Conservation (phyloP, 2,888 invertebrate species). For the Thera obeliscata region DNA sequence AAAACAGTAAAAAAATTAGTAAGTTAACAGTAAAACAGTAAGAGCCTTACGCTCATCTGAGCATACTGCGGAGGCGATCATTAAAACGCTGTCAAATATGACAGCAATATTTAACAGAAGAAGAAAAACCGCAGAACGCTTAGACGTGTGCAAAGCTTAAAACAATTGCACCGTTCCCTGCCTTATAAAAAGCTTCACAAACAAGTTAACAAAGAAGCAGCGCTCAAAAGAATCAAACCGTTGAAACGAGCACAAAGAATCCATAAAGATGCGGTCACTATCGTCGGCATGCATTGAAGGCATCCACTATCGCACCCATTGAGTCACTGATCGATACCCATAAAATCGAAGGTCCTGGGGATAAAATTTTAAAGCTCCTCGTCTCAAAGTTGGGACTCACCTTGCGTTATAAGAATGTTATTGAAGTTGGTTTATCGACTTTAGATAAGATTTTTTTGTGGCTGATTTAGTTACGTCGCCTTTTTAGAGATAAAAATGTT, state of each 20-base stretch:
- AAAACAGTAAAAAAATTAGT: too few relatives aligned
- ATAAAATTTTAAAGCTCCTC: conserved; percentile 44
- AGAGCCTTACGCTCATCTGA: too few relatives aligned
- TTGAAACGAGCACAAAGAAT: conserved; percentile 21
- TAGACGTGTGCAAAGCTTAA: background rate
- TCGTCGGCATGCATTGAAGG: conserved; percentile 32
- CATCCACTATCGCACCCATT: conserved; percentile 34
- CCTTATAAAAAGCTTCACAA: background rate
- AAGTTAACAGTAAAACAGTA: too few relatives aligned
- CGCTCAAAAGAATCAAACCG: conserved; percentile 10
- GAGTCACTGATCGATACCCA: conserved; percentile 38
- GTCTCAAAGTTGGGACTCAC: conserved; percentile 37
- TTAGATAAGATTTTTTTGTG: conserved; percentile 23
- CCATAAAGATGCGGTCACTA: conserved; percentile 33
- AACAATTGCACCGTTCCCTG: background rate
- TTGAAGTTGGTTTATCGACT: conserved; percentile 36
- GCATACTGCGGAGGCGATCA: too few relatives aligned
- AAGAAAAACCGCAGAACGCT: too few relatives aligned
- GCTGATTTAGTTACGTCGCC: conserved; percentile 8
- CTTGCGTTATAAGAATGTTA: conserved; percentile 37
- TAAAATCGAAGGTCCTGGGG: conserved; percentile 39
- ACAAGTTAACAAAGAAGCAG: conserved; percentile 16
- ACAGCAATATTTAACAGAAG: too few relatives aligned
- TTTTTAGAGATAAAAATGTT: background rate
- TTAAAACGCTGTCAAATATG: too few relatives aligned